Conservation (phyloP, 2,797 vertebrate genomes). For the Heterohyrax brucei region DNA sequence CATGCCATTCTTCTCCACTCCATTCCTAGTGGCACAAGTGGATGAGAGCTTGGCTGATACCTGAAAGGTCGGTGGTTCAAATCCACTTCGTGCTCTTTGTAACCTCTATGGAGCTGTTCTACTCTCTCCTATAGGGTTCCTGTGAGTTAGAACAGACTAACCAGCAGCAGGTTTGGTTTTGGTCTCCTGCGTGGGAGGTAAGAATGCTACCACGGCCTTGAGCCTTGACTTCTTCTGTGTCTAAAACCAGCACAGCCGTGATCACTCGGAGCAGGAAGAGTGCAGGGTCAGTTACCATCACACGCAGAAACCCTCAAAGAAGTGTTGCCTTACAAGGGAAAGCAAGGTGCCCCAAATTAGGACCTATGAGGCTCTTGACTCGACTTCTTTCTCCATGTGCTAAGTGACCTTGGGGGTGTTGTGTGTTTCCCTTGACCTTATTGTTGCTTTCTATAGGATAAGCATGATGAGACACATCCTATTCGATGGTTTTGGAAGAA, state of each 20-base stretch:
- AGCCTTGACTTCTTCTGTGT: neutral
- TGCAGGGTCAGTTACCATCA: neutral
- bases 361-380: no score
- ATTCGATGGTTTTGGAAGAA: neutral
- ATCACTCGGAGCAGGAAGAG: neutral
- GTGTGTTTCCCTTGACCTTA: neutral
- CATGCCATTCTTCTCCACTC: no score
- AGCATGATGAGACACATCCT: neutral
- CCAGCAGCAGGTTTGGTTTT: no score
- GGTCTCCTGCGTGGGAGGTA: neutral
- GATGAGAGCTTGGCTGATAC: no score
- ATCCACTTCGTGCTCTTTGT: no score
- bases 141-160: no score
- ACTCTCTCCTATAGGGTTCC: no score
- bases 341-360: no score
- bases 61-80: no score
- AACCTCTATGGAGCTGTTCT: no score
- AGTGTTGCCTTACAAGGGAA: no score
- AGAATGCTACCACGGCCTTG: neutral
- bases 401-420: neutral
- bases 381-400: neutral
- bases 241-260: neutral
- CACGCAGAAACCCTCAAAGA: neutral
- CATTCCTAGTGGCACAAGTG: no score
- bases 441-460: neutral